Percentiles rank a stretch among this genome's conserved stretches.
Evolutionary conservation across 2,113 vertebrate genomes (phyloP).

Genomic region (Osmerus eperlanus): DNA sequence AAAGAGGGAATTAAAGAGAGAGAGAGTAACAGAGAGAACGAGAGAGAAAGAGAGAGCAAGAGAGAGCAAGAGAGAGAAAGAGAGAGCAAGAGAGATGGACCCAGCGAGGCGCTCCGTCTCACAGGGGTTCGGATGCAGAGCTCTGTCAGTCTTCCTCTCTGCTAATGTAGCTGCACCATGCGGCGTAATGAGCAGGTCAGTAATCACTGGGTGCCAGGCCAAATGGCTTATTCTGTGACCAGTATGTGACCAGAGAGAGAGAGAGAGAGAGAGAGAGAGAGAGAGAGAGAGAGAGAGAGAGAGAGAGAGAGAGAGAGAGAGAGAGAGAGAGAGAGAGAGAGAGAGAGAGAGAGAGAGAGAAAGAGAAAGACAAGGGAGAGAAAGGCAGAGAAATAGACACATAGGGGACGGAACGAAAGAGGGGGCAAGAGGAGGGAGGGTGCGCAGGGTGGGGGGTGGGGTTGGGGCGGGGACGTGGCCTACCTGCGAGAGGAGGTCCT

Average conservation of each 20-base stretch:
- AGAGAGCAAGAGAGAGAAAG: not conserved
- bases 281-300: not conserved
- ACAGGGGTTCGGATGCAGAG: no score
- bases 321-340: not conserved
- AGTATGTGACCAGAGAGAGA: no score
- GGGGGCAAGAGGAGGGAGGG: not conserved
- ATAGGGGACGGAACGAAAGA: not conserved
- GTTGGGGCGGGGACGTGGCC: constrained; percentile 12
- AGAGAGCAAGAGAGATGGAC: not conserved
- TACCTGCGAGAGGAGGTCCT: constrained; percentile 91
- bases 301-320: not conserved
- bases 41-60: not conserved
- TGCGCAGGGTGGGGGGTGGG: not conserved
- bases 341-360: not conserved
- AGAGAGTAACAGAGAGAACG: not conserved
- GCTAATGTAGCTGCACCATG: no score
- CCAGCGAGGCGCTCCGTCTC: no score
- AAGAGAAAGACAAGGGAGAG: not conserved
- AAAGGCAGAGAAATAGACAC: constrained; percentile 1
- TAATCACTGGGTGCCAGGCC: no score
- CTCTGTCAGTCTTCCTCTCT: no score
- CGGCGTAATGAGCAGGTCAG: no score
- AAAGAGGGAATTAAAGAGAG: not conserved
- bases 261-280: not conserved
- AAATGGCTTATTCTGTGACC: no score